These are phyloP conservation scores for Caenorhabditis brenneri DNA, from an alignment of 1,140 invertebrate genomes.

Conservation along the genomic window DNA sequence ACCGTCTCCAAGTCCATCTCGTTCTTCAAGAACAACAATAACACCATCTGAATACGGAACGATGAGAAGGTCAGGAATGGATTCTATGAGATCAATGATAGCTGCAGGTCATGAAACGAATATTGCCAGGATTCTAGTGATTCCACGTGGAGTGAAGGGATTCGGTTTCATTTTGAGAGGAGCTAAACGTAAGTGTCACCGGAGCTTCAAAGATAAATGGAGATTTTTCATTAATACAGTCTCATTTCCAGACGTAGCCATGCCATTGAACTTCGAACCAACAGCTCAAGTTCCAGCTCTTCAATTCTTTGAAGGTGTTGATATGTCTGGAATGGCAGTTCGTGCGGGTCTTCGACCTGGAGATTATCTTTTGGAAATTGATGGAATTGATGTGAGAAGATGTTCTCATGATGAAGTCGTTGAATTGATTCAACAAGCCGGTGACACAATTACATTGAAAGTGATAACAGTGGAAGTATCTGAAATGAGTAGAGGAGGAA, in stretches of 20 bases:
- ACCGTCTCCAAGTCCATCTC: constrained; percentile 50
- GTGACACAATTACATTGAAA: constrained; percentile 90
- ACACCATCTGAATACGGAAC: constrained; percentile 64
- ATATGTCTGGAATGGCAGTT: constrained; percentile 93
- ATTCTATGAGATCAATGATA: constrained; percentile 55
- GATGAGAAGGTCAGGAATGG: constrained; percentile 60
- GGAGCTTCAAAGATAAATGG: no score
- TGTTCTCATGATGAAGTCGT: constrained; percentile 92
- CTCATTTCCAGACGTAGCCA: constrained; percentile 58
- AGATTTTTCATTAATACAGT: not conserved
- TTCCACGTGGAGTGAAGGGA: constrained; percentile 90
- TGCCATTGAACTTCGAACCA: constrained; percentile 74
- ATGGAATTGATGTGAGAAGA: constrained; percentile 88
- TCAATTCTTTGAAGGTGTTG: constrained; percentile 98
- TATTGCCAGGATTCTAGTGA: constrained; percentile 85
- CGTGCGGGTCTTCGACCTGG: constrained; percentile 89
- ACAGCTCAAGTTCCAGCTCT: constrained; percentile 83
- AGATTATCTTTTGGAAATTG: constrained; percentile 95
- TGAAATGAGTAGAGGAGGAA: constrained; percentile 23
- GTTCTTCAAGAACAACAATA: constrained; percentile 12
- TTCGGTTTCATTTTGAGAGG: constrained; percentile 97
- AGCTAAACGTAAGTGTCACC: constrained; percentile 78
- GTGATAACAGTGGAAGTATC: constrained; percentile 74
- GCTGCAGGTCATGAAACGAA: constrained; percentile 71
- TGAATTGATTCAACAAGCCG: constrained; percentile 88